Percentiles rank a stretch among this genome's conserved stretches.
phyloP scores from a whole-genome alignment of 1,140 invertebrate genomes.

The Globodera ellingtonae region DNA sequence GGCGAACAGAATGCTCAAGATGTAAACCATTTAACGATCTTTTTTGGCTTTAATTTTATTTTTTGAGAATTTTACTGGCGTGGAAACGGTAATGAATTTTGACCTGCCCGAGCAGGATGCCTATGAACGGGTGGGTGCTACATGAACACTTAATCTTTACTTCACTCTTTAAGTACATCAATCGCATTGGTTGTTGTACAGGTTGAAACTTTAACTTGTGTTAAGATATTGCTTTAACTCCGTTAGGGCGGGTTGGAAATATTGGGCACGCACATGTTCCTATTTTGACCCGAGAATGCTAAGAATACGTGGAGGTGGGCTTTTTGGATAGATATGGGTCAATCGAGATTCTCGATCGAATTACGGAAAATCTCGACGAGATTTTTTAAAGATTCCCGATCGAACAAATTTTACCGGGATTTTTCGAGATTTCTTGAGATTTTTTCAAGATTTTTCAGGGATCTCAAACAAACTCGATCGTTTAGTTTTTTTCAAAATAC shows the following conservation, averaged over 20 bases:
- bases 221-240: too few relatives aligned
- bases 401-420: too few relatives aligned
- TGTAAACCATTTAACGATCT: background rate
- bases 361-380: too few relatives aligned
- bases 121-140: background rate
- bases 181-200: conserved; percentile 37
- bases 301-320: conserved; percentile 2
- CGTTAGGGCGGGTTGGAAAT: conserved; percentile 10
- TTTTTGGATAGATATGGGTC: too few relatives aligned
- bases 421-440: too few relatives aligned
- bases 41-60: conserved; percentile 17
- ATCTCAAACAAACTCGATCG: too few relatives aligned
- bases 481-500: too few relatives aligned
- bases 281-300: conserved; percentile 19
- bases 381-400: too few relatives aligned
- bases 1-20: too few relatives aligned
- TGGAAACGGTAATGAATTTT: conserved; percentile 75
- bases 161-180: conserved; percentile 28
- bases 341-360: too few relatives aligned
- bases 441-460: too few relatives aligned
- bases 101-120: conserved; percentile 73
- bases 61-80: conserved; percentile 44
- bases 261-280: conserved; percentile 6
- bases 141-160: too few relatives aligned
- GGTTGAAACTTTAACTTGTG: conserved; percentile 10